Evolutionary conservation across 2,113 vertebrate species (phyloP), one percentile per base, ranked within the genome.

Genomic region (Balaeniceps rex): DNA sequence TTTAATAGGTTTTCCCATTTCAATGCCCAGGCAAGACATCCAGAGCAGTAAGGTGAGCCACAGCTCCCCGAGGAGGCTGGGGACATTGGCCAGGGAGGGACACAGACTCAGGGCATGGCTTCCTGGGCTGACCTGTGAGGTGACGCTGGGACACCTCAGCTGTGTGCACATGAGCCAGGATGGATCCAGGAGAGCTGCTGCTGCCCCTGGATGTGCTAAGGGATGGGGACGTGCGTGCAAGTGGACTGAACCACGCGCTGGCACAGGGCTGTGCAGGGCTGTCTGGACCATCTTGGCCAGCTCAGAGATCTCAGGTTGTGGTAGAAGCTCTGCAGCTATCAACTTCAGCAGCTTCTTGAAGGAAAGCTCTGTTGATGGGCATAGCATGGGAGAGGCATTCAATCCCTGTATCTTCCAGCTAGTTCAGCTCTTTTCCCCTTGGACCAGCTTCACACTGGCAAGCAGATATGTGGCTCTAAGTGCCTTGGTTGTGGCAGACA

Each of bases 81-180:
- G 61, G 58, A 24, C 42, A 21, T 15, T n/a, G 64, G 22, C 42
- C 47, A 57, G 19, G 36, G 14, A 60, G 44, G 63, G 31, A 82
- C 29, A 9, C 0, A 3, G 70, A 24, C 19, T 33, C 40, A 36
- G 5, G 25, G 17, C 36, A 44, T 3, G 0, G 61, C 65, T 86
- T 58, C 23, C 34, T 54, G 49, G 16, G 33, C 28, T 76, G 57
- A 46, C 10, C 13, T 44, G 25, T 6, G 31, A 33, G 33, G 19
- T 26, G 79, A 23, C 72, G 33, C 83, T 66, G 57, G 52, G 40
- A 34, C 19, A 55, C 19, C n/a, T 40, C 63, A n/a, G 46, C 52
- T 60, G 71, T 19, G 22, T 44, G 58, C 33, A 17, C 9, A 1
- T 11, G 4, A 52, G 28, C 25, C 1, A 0, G 52, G 29, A 28